Evolutionary conservation across 2,888 invertebrate species (phyloP).

Genomic region (Microctonus hyperodae): DNA sequence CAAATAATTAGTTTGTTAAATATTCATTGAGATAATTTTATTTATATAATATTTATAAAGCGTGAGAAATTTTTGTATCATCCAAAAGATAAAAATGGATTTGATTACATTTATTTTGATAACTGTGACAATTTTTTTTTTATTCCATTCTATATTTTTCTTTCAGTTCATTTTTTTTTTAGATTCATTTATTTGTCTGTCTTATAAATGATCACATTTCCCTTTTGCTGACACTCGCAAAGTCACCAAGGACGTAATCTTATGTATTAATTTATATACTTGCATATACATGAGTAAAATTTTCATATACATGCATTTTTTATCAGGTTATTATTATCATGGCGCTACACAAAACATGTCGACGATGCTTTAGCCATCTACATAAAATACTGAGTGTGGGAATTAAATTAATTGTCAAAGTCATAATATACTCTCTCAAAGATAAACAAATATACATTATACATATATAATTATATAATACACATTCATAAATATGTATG

Average conservation of each 20-base stretch:
- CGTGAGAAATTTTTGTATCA: constrained; percentile 16
- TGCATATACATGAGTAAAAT: background rate
- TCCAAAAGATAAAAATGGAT: constrained; percentile 12
- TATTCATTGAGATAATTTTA: too few species aligned
- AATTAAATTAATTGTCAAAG: background rate
- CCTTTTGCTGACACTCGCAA: background rate
- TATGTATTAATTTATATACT: background rate
- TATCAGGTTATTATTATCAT: background rate
- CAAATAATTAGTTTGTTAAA: too few species aligned
- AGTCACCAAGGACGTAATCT: background rate
- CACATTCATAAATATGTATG: too few species aligned
- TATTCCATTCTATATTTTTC: background rate
- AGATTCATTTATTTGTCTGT: background rate
- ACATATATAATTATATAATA: too few species aligned
- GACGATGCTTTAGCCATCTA: background rate
- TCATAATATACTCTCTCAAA: background rate
- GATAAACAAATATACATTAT: too few species aligned
- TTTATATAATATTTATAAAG: background rate
- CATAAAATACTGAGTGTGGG: background rate
- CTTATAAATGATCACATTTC: background rate
- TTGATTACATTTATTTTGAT: constrained; percentile 10
- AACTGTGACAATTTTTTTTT: background rate
- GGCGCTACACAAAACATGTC: background rate
- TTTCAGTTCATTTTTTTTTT: background rate
- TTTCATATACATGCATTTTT: background rate